A percentile compares a stretch with the other conserved stretches of the same genome.
These are phyloP conservation scores for Germaria angustata DNA, from an alignment of 2,888 invertebrate species.

Conservation along the genomic window DNA sequence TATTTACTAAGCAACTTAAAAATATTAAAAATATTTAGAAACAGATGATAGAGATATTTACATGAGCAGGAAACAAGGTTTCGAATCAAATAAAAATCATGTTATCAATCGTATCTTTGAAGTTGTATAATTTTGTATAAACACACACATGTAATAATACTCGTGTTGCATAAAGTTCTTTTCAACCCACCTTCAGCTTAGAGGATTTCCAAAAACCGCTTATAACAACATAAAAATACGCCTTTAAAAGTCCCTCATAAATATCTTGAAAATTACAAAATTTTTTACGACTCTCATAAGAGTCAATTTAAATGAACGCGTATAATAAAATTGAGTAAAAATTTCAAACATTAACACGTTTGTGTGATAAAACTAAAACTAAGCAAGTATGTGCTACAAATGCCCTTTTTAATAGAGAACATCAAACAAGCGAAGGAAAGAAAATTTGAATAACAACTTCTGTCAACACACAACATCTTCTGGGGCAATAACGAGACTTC, in stretches of 20 bases:
- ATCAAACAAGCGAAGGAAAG: conserved; percentile 11
- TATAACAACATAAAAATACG: conserved; percentile 1
- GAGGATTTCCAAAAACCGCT: background rate
- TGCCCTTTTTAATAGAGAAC: background rate
- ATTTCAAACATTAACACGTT: conserved; percentile 61
- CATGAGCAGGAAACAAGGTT: too few species aligned
- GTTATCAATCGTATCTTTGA: too few species aligned
- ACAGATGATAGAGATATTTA: too few species aligned
- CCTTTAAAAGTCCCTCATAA: conserved; percentile 38
- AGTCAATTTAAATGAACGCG: background rate
- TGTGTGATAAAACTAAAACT: conserved; percentile 53
- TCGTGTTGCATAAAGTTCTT: too few species aligned
- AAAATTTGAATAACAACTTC: conserved; percentile 38
- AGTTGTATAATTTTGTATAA: too few species aligned
- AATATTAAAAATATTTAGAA: too few species aligned
- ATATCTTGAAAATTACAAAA: conserved; percentile 22
- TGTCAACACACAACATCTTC: conserved; percentile 48
- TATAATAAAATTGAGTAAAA: conserved; percentile 34
- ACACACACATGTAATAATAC: too few species aligned
- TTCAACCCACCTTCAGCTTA: conserved; percentile 21
- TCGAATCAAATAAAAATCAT: too few species aligned
- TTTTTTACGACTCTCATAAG: conserved; percentile 39
- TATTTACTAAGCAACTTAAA: too few species aligned
- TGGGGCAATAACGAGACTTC: background rate
- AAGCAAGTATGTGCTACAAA: background rate